Evolutionary conservation across 2,888 invertebrate species (phyloP).

Genomic region (Iphiclides podalirius): DNA sequence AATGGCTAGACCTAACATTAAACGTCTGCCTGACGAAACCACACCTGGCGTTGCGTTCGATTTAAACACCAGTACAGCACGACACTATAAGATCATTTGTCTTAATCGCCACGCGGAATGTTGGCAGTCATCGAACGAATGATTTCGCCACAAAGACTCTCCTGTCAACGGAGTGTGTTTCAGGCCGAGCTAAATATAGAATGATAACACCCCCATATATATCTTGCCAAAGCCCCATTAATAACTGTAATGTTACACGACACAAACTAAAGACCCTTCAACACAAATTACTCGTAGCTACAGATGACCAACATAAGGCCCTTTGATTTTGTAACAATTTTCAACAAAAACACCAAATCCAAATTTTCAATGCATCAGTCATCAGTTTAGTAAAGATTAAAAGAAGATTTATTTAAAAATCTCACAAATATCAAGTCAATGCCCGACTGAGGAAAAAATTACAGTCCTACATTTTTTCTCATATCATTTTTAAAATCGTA

Average conservation of each 20-base stretch:
- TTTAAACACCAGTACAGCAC: not conserved
- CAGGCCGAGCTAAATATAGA: slow-evolving; percentile 16
- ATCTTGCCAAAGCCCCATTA: slow-evolving; percentile 14
- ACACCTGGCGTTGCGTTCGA: not conserved
- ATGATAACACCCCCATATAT: slow-evolving; percentile 4
- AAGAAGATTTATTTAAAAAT: too few species aligned
- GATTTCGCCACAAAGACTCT: slow-evolving; percentile 11
- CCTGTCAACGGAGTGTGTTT: slow-evolving; percentile 14
- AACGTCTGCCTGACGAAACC: too few species aligned
- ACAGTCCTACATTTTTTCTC: too few species aligned
- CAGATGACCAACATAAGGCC: not conserved
- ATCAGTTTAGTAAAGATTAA: too few species aligned
- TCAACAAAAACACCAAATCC: too few species aligned
- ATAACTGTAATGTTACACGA: slow-evolving; percentile 2
- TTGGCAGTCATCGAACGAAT: slow-evolving; percentile 15
- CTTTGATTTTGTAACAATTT: too few species aligned
- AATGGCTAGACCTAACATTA: too few species aligned
- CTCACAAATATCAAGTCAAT: not conserved
- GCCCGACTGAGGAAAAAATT: not conserved
- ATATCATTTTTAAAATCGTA: not conserved
- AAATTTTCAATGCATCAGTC: too few species aligned
- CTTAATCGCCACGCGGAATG: slow-evolving; percentile 1
- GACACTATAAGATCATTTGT: slow-evolving; percentile 8
- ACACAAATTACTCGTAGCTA: not conserved
- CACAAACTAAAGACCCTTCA: not conserved